Conservation (phyloP, 2,888 invertebrate genomes). For the Nemoura dubitans region DNA sequence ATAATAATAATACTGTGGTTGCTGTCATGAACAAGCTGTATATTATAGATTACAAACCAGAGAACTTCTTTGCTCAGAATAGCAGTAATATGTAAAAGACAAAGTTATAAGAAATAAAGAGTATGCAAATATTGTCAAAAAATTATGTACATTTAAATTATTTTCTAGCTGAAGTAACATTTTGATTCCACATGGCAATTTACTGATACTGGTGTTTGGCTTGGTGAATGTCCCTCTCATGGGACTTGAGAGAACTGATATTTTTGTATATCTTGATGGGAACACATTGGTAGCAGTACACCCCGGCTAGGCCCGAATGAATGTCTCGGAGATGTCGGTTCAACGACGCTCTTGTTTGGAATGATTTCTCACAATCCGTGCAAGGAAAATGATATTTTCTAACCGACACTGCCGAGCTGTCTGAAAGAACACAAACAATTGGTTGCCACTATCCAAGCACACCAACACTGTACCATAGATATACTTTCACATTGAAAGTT, state of each 20-base stretch:
- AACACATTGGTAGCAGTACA: conserved; percentile 35
- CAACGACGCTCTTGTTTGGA: conserved; percentile 1
- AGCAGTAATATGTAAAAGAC: too few relatives aligned
- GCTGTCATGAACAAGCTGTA: too few relatives aligned
- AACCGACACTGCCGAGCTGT: neutral
- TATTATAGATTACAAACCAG: too few relatives aligned
- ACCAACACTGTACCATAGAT: too few relatives aligned
- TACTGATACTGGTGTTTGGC: neutral
- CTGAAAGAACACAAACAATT: conserved; percentile 23
- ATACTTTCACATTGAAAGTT: too few relatives aligned
- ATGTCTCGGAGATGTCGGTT: conserved; percentile 45
- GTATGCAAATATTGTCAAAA: too few relatives aligned
- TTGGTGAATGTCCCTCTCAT: conserved; percentile 39
- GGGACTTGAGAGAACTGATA: conserved; percentile 45
- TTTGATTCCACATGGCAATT: neutral
- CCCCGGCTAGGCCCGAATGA: conserved; percentile 22
- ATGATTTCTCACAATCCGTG: neutral
- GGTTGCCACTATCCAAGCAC: neutral
- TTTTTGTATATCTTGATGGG: conserved; percentile 48
- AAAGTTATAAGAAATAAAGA: too few relatives aligned
- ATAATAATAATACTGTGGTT: too few relatives aligned
- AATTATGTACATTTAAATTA: too few relatives aligned
- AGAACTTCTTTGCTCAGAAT: too few relatives aligned
- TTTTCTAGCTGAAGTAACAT: too few relatives aligned
- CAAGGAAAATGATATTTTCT: neutral